Percentiles rank a stretch among this genome's conserved stretches.
These are phyloP conservation scores for Caenorhabditis plicata DNA, from an alignment of 2,888 invertebrate species.

Conservation along the genomic window DNA sequence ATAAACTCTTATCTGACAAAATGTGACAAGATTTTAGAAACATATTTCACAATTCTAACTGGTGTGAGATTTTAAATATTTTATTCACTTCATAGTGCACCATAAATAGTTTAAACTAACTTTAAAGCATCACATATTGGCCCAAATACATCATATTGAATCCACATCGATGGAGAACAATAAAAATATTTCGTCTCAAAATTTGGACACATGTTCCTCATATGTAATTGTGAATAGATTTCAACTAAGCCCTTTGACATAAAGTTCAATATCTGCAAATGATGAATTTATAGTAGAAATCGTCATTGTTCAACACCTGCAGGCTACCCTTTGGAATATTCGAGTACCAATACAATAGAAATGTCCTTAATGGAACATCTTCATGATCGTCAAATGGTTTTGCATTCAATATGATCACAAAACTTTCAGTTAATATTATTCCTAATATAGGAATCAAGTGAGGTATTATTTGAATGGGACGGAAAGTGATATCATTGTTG, in stretches of 20 bases:
- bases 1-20: too few species aligned
- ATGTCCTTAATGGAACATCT: slow-evolving; percentile 17
- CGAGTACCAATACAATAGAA: slow-evolving; percentile 22
- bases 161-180: slow-evolving; percentile 14
- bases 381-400: slow-evolving; percentile 2
- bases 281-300: background rate
- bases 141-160: slow-evolving; percentile 20
- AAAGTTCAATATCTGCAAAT: slow-evolving; percentile 21
- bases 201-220: slow-evolving; percentile 8
- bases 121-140: slow-evolving; percentile 6
- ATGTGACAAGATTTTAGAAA: too few species aligned
- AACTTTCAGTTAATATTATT: slow-evolving; percentile 4
- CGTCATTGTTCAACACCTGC: slow-evolving; percentile 2
- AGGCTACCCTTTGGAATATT: slow-evolving; percentile 20
- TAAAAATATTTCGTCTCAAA: slow-evolving; percentile 15
- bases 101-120: background rate
- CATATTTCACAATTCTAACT: too few species aligned
- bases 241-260: slow-evolving; percentile 20
- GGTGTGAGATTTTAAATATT: too few species aligned
- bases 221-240: slow-evolving; percentile 16
- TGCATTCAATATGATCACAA: slow-evolving; percentile 3
- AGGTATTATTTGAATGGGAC: slow-evolving; percentile 7
- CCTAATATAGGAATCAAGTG: slow-evolving; percentile 6
- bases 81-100: too few species aligned
- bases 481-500: slow-evolving; percentile 1